Percentiles rank a stretch among this genome's conserved stretches.
Conservation (phyloP, 2,888 invertebrate genomes). For the Mesorhabditis sp. region DNA sequence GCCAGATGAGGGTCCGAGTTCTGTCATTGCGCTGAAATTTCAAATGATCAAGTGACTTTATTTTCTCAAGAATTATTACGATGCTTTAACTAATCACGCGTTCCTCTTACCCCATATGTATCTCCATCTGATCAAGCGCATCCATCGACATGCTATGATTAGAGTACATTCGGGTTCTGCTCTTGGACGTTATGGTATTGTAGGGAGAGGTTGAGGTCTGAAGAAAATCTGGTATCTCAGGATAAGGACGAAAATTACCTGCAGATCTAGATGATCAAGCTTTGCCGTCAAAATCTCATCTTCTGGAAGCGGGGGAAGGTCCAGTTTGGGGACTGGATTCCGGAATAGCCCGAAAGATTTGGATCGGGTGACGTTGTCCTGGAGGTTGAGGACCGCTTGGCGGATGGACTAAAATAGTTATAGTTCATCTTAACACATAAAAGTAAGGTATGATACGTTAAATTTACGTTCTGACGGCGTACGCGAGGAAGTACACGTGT, state of each 20-base stretch:
- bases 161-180: constrained; percentile 12
- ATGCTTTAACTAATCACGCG: background rate
- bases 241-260: constrained; percentile 16
- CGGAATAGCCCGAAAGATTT: constrained; percentile 25
- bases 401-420: constrained; percentile 5
- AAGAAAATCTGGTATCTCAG: constrained; percentile 9
- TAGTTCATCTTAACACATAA: background rate
- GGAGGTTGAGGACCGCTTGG: constrained; percentile 2
- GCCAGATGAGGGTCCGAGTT: constrained; percentile 8
- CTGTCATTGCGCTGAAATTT: background rate
- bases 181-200: constrained; percentile 20
- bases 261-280: constrained; percentile 36
- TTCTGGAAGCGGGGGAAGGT: constrained; percentile 20
- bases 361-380: constrained; percentile 25
- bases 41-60: background rate
- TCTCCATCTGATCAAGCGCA: background rate
- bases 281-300: constrained; percentile 27
- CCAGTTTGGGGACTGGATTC: background rate
- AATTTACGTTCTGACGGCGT: background rate
- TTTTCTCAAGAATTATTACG: background rate
- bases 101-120: too few species aligned
- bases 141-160: background rate
- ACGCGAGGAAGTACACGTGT: background rate
- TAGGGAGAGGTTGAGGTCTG: constrained; percentile 27
- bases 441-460: background rate